Base-by-base conservation (phyloP, 2,797 vertebrate species). In the Gephyroberyx darwinii region DNA sequence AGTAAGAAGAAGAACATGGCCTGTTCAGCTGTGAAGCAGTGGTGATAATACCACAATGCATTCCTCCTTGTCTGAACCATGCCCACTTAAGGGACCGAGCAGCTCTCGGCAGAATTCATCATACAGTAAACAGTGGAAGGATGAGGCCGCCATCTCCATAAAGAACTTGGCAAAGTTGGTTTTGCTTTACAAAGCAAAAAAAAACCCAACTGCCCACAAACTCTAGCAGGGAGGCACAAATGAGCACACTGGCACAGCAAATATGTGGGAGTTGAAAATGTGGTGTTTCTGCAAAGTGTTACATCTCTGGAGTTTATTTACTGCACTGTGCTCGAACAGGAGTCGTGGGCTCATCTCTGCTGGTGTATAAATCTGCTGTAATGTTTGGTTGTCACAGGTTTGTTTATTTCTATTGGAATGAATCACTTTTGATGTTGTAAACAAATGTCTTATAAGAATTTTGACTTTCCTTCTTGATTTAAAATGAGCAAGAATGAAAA, bases 111-210 rank as follows among this genome's bases (percentile, higher is more conserved):
- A 84, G 78, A 74, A 45, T 48, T 62, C 66, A 71, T 71, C 72
- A 71, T 26, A 26, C 26, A 26, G 26, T 26, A 26, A 26, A 26
- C 26, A 26, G 26, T 26, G 26, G 26, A 26, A 26, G 4, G 26
- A 26, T 72, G 53, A 62, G 31, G 20, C 70, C 74, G 76, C 81
- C 78, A 86, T 84, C 84, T 84, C 85, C 62, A 78, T 73, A 50
- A 78, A 57, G 26, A 81, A 69, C 35, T 65, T 78, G 85, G 84
- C 85, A 88, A 51, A 48, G 58, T 66, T 66, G 75, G 54, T 84
- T 86, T 74, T 64, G 69, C 63, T 86, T 76, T 50, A 65, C 60
- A 48, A 77, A 83, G 55, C 80, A 79, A 71, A 68, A 64, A 43
- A 43, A 26, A n/a, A n/a, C n/a, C n/a, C 16, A 43, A 81, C 81